Base-by-base conservation (phyloP, 2,888 invertebrate species). In the Norana najaformis region DNA sequence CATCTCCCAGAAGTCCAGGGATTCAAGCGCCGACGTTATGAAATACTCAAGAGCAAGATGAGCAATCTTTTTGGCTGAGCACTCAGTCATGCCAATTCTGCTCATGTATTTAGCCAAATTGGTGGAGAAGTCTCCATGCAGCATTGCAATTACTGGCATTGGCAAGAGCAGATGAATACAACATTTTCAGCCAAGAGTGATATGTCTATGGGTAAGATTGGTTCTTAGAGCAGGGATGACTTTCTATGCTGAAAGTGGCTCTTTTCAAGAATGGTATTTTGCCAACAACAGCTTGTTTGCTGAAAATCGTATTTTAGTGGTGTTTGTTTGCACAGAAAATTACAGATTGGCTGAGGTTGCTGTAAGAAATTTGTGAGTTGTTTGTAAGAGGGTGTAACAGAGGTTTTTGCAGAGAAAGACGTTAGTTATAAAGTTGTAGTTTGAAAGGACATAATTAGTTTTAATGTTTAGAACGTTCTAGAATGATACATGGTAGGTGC, bases 1-100 rank as follows among this genome's bases (percentile, higher is more conserved):
- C 90, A 90, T 30, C 88, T 92, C 89, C 92, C 91, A 23, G 91
- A 89, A 35, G 90, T 92, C 13, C 90, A 91, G 82, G 89, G 90
- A 89, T 92, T 92, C 90, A 92, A 91, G 85, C 89, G 90, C n/a
- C 34, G 89, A 36, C 89, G 89, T 36, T 92, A 92, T 89, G 88
- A 89, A 38, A 91, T 92, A n/a, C 38, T 92, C 90, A 92, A 91
- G 90, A 88, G 37, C 36, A 88, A 88, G 11, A 88, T 92, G 53
- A 69, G 69, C 69, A 69, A 69, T 69, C 69, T 69, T 5, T 69
- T 69, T 69, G 69, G 69, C 69, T 69, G 69, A 69, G 69, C n/a
- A 8, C n/a, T 30, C 30, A n/a, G 8, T 16, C 16, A 69, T 8
- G 6, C 69, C 8, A 3, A 69, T 69, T 69, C 30, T 69, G 69